phyloP scores from a whole-genome alignment of 2,113 vertebrate species.

The Hiodon tergisus region DNA sequence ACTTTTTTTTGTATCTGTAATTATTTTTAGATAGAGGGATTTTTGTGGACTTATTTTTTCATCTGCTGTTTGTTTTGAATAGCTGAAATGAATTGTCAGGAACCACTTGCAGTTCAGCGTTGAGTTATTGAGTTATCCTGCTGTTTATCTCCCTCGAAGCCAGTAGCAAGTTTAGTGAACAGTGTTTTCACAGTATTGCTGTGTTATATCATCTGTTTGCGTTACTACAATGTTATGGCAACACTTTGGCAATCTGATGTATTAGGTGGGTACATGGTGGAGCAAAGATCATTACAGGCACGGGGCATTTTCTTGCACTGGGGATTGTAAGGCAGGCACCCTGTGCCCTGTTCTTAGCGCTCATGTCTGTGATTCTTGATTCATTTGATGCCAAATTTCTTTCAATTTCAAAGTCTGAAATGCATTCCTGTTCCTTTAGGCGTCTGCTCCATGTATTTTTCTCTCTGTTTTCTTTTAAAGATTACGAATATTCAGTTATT shows the following conservation, averaged over 20 bases:
- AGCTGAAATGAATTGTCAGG: not conserved
- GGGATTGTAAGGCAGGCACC: too few relatives aligned
- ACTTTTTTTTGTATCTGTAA: not conserved
- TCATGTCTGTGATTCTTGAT: not conserved
- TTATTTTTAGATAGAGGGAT: not conserved
- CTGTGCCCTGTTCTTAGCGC: too few relatives aligned
- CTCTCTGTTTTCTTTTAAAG: not conserved
- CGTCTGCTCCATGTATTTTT: not conserved
- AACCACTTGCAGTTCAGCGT: not conserved
- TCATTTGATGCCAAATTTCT: not conserved
- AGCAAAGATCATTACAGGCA: too few relatives aligned
- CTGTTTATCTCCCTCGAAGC: not conserved
- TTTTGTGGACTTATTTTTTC: not conserved
- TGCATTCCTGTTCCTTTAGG: not conserved
- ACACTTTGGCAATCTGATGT: not conserved
- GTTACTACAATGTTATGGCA: not conserved
- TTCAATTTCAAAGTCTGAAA: not conserved
- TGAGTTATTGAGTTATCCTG: not conserved
- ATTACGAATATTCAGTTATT: conserved; percentile 3
- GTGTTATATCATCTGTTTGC: not conserved
- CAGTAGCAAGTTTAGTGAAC: too few relatives aligned
- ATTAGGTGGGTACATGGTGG: not conserved
- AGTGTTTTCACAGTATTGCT: not conserved
- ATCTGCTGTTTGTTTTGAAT: not conserved
- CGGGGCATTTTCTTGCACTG: too few relatives aligned